phyloP scores from a whole-genome alignment of 2,113 vertebrate genomes.

The Micromys minutus region DNA sequence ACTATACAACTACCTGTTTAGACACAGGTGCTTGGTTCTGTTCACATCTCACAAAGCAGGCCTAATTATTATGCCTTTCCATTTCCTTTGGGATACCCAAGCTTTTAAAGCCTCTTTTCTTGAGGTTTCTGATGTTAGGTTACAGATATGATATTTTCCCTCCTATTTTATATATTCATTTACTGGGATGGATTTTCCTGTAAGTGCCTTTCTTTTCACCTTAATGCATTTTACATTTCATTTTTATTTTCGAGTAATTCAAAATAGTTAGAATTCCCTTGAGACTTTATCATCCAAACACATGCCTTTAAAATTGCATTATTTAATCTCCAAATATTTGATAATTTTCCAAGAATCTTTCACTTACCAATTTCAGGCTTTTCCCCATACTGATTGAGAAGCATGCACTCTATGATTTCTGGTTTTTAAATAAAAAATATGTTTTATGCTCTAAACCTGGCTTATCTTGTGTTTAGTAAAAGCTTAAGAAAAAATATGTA shows the following conservation, averaged over 20 bases:
- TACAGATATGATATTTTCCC: not conserved
- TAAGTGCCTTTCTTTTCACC: not conserved
- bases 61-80: not conserved
- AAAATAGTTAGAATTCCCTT: not conserved
- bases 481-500: not conserved
- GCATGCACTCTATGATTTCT: not conserved
- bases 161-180: not conserved
- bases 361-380: not conserved
- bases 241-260: not conserved
- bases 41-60: not conserved
- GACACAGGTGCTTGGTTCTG: not conserved
- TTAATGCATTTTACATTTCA: not conserved
- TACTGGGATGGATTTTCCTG: not conserved
- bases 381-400: not conserved
- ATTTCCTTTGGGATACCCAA: not conserved
- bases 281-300: not conserved
- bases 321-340: not conserved
- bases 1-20: not conserved
- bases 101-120: not conserved
- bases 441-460: not conserved
- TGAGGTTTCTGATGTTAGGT: not conserved
- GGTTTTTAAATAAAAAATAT: not conserved
- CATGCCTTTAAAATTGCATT: not conserved
- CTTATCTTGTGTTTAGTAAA: not conserved
- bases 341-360: not conserved